Percentiles rank a stretch among this genome's conserved stretches.
These are phyloP conservation scores for Eolophus roseicapilla DNA, from an alignment of 2,113 vertebrate species.

Conservation along the genomic window DNA sequence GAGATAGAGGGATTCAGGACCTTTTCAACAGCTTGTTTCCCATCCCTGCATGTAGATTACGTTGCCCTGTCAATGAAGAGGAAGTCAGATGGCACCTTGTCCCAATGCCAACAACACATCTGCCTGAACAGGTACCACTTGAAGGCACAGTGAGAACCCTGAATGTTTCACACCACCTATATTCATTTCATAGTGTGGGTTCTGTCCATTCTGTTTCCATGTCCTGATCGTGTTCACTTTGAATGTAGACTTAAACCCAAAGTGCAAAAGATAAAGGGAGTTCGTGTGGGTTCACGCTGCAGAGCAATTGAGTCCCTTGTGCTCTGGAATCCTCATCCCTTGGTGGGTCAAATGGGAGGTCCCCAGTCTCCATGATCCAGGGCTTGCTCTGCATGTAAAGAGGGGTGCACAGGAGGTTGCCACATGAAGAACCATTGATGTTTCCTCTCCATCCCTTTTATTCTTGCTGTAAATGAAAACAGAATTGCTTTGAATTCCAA, in stretches of 20 bases:
- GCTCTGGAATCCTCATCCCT: neutral
- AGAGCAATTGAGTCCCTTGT: neutral
- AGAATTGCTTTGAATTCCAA: neutral
- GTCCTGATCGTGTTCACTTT: neutral
- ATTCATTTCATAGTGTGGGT: neutral
- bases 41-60: neutral
- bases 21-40: neutral
- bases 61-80: conserved; percentile 33
- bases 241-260: neutral
- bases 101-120: conserved; percentile 18
- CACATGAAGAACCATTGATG: neutral
- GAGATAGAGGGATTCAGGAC: neutral
- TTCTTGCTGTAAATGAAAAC: neutral
- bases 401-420: neutral
- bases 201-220: neutral
- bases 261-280: fast-evolving
- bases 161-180: neutral
- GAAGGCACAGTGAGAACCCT: fast-evolving
- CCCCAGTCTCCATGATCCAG: too few relatives aligned
- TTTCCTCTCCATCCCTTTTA: neutral
- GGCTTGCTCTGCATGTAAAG: neutral
- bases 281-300: neutral
- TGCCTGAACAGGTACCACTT: conserved; percentile 37
- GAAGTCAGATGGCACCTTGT: conserved; percentile 38
- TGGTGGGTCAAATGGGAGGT: neutral